Evolutionary conservation across 2,888 invertebrate genomes (phyloP).

Genomic region (Stenichneumon culpator): DNA sequence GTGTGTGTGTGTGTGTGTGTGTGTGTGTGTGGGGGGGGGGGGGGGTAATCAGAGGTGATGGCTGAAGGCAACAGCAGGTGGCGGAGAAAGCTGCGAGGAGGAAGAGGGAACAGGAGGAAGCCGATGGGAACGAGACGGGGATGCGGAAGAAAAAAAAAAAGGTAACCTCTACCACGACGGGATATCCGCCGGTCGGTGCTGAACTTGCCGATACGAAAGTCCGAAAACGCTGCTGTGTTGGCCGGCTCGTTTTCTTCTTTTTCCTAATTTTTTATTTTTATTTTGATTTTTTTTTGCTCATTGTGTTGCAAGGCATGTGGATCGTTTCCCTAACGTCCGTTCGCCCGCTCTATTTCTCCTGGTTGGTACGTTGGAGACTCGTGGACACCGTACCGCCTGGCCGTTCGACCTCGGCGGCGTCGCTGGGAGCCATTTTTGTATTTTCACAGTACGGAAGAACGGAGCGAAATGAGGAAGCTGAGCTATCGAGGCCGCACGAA

Average conservation of each 20-base stretch:
- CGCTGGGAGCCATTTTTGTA: neutral
- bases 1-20: too few species aligned
- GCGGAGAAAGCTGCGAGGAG: neutral
- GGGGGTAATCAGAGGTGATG: neutral
- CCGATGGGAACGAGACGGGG: neutral
- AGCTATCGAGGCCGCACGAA: too few species aligned
- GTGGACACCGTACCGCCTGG: constrained; percentile 7
- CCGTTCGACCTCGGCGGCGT: constrained; percentile 7
- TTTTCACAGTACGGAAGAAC: neutral
- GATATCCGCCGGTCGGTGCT: constrained; percentile 40
- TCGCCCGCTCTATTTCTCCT: constrained; percentile 1
- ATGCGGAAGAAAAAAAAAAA: constrained; percentile 9
- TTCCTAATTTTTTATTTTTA: neutral
- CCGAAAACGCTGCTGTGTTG: constrained; percentile 42
- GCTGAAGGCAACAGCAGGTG: neutral
- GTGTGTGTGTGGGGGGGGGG: neutral
- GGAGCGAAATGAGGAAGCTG: too few species aligned
- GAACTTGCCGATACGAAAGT: constrained; percentile 43
- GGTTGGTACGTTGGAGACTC: neutral
- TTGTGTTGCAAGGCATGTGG: constrained; percentile 4
- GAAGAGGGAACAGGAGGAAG: too few species aligned
- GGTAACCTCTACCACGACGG: constrained; percentile 39
- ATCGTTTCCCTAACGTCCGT: constrained; percentile 10
- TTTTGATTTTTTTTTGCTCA: neutral
- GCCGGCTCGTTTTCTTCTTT: constrained; percentile 33